A percentile compares a stretch with the other conserved stretches of the same genome.
Evolutionary conservation across 2,113 vertebrate species (phyloP).

Genomic region (Rhabdomys dilectus): DNA sequence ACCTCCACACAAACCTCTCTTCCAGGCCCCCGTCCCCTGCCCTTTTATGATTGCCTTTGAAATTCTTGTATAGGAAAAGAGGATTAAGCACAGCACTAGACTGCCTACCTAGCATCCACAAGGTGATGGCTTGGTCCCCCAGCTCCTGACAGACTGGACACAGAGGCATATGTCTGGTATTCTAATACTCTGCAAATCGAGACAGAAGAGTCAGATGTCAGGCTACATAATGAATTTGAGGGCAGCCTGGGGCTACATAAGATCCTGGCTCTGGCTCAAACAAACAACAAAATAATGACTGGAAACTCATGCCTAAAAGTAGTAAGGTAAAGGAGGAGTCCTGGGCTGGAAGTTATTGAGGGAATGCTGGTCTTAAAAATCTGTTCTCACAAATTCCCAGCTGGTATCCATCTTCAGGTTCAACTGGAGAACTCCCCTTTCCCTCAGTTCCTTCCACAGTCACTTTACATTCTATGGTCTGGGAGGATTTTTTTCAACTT

Average conservation of each 20-base stretch:
- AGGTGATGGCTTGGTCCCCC: background rate
- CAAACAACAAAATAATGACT: background rate
- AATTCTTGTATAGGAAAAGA: background rate
- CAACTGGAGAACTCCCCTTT: background rate
- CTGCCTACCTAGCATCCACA: background rate
- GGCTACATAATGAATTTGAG: background rate
- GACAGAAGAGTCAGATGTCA: background rate
- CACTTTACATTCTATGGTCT: background rate
- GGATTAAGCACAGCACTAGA: background rate
- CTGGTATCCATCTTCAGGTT: background rate
- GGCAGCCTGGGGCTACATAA: background rate
- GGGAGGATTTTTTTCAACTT: background rate
- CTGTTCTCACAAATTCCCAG: background rate
- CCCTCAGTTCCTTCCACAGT: background rate
- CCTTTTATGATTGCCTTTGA: background rate
- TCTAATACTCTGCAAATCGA: background rate
- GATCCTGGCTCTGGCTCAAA: background rate
- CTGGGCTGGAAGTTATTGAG: background rate
- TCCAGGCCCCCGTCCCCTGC: background rate
- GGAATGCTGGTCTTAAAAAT: background rate
- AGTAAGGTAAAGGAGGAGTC: background rate
- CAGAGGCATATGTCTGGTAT: background rate
- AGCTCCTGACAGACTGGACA: background rate
- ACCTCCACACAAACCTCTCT: background rate
- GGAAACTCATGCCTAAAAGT: background rate